phyloP scores from a whole-genome alignment of 1,140 invertebrate species.

The Ips typographus region DNA sequence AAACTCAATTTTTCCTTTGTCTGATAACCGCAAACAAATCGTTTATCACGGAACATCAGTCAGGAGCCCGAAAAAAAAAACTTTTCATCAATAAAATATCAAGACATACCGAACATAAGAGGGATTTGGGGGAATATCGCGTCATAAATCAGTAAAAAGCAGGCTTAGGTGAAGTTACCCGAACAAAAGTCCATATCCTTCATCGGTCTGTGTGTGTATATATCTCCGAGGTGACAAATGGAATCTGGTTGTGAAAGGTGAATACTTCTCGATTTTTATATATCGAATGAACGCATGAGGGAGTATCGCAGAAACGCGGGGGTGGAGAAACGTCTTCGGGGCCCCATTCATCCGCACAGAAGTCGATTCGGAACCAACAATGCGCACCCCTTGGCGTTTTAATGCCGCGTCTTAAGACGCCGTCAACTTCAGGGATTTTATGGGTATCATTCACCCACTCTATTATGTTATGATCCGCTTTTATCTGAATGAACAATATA shows the following conservation, averaged over 20 bases:
- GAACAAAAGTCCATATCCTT: constrained; percentile 37
- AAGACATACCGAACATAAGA: constrained; percentile 20
- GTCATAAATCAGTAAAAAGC: constrained; percentile 37
- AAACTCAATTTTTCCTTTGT: constrained; percentile 2
- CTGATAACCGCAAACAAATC: constrained; percentile 18
- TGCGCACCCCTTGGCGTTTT: constrained; percentile 30
- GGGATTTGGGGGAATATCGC: constrained; percentile 16
- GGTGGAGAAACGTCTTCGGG: constrained; percentile 36
- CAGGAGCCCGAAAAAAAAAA: constrained; percentile 6
- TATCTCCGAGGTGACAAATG: constrained; percentile 48
- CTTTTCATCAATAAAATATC: constrained; percentile 22
- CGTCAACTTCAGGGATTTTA: constrained; percentile 32
- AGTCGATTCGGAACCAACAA: constrained; percentile 30
- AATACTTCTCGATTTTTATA: constrained; percentile 51
- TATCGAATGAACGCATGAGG: constrained; percentile 39
- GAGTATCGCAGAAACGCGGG: constrained; percentile 27
- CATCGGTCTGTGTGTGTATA: constrained; percentile 22
- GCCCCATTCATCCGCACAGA: constrained; percentile 32
- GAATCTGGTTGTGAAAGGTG: constrained; percentile 52
- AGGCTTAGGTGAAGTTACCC: constrained; percentile 10
- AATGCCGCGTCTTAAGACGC: constrained; percentile 26
- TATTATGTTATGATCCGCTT: constrained; percentile 25
- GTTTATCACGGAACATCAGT: constrained; percentile 20
- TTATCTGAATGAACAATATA: constrained; percentile 19
- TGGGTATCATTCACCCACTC: constrained; percentile 25